phyloP scores from a whole-genome alignment of 92 coral and sea anemone species.

The Zoanthus gigantus region DNA sequence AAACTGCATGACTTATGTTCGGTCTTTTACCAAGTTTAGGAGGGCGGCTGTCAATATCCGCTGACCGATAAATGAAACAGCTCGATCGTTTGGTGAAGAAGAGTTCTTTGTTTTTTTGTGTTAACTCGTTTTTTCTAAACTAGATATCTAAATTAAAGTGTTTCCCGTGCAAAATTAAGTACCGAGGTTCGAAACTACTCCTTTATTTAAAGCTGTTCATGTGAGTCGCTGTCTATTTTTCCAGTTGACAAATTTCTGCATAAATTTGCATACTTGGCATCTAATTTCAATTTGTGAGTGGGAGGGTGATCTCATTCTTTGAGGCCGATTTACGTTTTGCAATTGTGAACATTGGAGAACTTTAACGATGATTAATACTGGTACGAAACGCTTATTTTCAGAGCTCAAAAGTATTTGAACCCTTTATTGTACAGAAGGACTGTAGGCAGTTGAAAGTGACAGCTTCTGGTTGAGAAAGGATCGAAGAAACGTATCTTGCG shows the following conservation, averaged over 20 bases:
- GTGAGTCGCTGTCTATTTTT: not conserved
- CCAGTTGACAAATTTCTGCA: not conserved
- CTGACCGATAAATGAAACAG: not conserved
- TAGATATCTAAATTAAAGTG: not conserved
- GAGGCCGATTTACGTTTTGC: not conserved
- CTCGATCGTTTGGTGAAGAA: not conserved
- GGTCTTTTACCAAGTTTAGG: slow-evolving; percentile 3
- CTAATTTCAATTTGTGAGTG: not conserved
- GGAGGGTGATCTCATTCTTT: slow-evolving; percentile 19
- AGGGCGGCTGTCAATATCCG: not conserved
- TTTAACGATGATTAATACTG: not conserved
- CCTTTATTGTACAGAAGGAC: not conserved
- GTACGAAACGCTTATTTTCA: not conserved
- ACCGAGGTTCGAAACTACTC: not conserved
- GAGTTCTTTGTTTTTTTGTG: not conserved
- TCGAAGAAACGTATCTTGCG: not conserved
- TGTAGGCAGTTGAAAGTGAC: not conserved
- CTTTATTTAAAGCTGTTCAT: not conserved
- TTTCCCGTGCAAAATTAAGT: not conserved
- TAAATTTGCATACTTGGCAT: not conserved
- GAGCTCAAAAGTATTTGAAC: not conserved
- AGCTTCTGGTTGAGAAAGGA: not conserved
- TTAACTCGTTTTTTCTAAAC: too few species aligned
- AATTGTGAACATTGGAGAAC: not conserved
- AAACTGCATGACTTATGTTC: not conserved